Base-by-base conservation (phyloP, 1,140 invertebrate species). In the Drosophila ercepeae region DNA sequence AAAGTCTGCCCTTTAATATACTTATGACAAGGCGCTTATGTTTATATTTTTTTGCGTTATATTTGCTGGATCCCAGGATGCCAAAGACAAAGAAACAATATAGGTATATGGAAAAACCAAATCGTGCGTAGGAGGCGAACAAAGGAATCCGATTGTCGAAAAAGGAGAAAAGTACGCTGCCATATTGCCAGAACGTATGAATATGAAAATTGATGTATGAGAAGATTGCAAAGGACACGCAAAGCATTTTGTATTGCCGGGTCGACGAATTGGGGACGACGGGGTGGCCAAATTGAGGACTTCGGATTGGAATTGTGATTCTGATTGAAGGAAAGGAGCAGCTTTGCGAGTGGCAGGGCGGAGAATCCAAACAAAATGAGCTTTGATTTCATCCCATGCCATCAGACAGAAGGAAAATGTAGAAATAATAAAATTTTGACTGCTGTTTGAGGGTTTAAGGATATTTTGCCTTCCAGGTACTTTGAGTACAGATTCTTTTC, bases 121-220 rank as follows among this genome's bases (percentile, higher is more conserved):
- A 86, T 86, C 77, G 81, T 86, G 81, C 81, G 81, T 86, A 82
- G 88, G 77, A 88, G 73, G 73, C 63, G 61, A 78, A 88, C 77
- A 86, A 88, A 73, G 81, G 32, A 79, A 76, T 36, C 50, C 51
- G 25, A 49, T 65, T 52, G 71, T 74, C 68, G 50, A 75, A 78
- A 57, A 67, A 63, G 36, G 36, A 65, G 14, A 52, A 42, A 51
- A 42, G 36, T 52, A 39, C 25, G 49, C 32, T 67, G 18, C 9
- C 27, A 6, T 11, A 14, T 8, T 21, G 19, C 29, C 48, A 58
- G 55, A 63, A 32, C 50, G 41, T 75, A 74, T 65, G 72, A 75
- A 86, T 81, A 86, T 88, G 82, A 88, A 88, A 88, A 82, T 82
- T 88, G 82, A 88, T 86, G 82, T 82, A 86, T 88, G 73, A 68